phyloP scores from a whole-genome alignment of 2,888 invertebrate genomes.

The Gari tellinella region DNA sequence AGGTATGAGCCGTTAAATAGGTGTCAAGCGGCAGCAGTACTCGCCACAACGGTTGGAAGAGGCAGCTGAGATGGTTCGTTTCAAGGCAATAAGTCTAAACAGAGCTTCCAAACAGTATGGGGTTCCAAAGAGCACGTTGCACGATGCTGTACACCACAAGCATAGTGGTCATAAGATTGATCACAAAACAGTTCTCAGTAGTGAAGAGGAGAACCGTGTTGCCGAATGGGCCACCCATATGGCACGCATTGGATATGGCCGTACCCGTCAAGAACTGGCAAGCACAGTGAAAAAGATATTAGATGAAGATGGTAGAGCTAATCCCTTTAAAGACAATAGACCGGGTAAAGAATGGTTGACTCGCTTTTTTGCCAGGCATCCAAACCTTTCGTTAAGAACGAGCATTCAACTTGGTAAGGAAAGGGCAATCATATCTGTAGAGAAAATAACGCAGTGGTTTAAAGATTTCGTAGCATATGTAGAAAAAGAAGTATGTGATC shows the following conservation, averaged over 20 bases:
- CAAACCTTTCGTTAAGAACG: slow-evolving; percentile 9
- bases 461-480: not conserved
- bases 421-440: slow-evolving; percentile 2
- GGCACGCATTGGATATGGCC: slow-evolving; percentile 27
- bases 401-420: slow-evolving; percentile 20
- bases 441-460: slow-evolving; percentile 9
- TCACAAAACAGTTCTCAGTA: slow-evolving; percentile 2
- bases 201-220: slow-evolving; percentile 12
- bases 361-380: slow-evolving; percentile 14
- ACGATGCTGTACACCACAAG: slow-evolving; percentile 6
- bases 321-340: slow-evolving; percentile 26
- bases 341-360: slow-evolving; percentile 31
- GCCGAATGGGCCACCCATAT: slow-evolving; percentile 40
- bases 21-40: slow-evolving; percentile 15
- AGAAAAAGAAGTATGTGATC: slow-evolving; percentile 10
- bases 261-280: slow-evolving; percentile 22
- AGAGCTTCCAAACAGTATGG: slow-evolving; percentile 18
- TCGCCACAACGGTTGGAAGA: not conserved
- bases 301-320: slow-evolving; percentile 20
- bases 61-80: slow-evolving; percentile 4
- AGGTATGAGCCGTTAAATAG: slow-evolving; percentile 28
- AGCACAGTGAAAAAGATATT: slow-evolving; percentile 16
- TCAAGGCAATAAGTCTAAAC: slow-evolving; percentile 6
- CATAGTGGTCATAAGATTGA: slow-evolving; percentile 7
- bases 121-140: slow-evolving; percentile 29